phyloP scores from a whole-genome alignment of 2,888 invertebrate genomes.

The Malacosoma neustria region DNA sequence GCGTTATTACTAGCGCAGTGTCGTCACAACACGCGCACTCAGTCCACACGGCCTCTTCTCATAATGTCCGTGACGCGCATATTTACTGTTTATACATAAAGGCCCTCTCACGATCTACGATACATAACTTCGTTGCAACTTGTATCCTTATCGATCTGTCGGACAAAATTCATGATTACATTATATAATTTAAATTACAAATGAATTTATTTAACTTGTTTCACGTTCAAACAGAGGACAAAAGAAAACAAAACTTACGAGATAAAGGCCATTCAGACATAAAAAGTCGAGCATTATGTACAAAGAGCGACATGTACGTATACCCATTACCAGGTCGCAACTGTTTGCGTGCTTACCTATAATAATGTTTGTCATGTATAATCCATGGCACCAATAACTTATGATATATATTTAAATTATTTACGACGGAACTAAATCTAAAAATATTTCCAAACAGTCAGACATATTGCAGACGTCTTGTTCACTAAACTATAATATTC shows the following conservation, averaged over 20 bases:
- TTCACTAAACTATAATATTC: constrained; percentile 46
- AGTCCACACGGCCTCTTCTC: constrained; percentile 38
- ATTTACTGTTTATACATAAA: constrained; percentile 53
- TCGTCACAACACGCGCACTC: constrained; percentile 40
- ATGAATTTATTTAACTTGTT: constrained; percentile 50
- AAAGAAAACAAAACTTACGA: constrained; percentile 69
- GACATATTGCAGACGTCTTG: constrained; percentile 74
- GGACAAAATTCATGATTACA: constrained; percentile 55
- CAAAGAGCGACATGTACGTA: constrained; percentile 36
- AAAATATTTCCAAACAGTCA: constrained; percentile 74
- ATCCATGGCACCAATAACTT: constrained; percentile 50
- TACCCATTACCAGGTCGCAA: constrained; percentile 23
- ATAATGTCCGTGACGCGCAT: constrained; percentile 59
- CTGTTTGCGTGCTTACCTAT: constrained; percentile 37
- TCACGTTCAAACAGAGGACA: constrained; percentile 57
- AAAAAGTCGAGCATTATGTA: constrained; percentile 60
- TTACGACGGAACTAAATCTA: constrained; percentile 58
- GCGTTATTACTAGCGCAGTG: constrained; percentile 24
- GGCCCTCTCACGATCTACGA: constrained; percentile 45
- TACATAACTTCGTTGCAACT: constrained; percentile 53
- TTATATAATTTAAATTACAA: constrained; percentile 39
- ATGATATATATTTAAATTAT: constrained; percentile 37
- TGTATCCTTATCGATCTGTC: constrained; percentile 68
- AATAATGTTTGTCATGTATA: constrained; percentile 48
- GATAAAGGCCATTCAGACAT: constrained; percentile 73